Conservation (phyloP, 2,797 vertebrate genomes). For the Acipenser transmontanus region DNA sequence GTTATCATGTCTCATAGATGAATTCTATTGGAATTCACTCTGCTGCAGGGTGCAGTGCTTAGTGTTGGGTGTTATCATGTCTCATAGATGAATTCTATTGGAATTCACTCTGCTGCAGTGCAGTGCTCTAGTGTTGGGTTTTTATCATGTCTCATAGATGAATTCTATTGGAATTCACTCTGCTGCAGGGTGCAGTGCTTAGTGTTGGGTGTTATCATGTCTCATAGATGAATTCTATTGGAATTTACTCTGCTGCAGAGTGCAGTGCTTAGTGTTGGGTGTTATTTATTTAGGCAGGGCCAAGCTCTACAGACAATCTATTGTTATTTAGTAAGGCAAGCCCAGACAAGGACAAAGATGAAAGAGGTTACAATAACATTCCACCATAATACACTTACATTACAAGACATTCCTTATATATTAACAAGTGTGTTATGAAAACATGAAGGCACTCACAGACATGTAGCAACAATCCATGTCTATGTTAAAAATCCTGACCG, state of each 20-base stretch:
- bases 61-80: too few species aligned
- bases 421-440: conserved; percentile 11
- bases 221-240: too few species aligned
- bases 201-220: too few species aligned
- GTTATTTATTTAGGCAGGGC: conserved; percentile 14
- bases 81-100: too few species aligned
- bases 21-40: too few species aligned
- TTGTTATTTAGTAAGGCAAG: background rate
- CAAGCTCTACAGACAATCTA: background rate
- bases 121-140: too few species aligned
- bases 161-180: too few species aligned
- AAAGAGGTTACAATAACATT: background rate
- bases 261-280: background rate
- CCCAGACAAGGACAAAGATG: background rate
- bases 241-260: too few species aligned
- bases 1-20: too few species aligned
- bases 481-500: too few species aligned
- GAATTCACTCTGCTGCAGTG: background rate
- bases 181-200: background rate
- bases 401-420: conserved; percentile 14
- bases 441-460: background rate
- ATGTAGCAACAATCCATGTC: too few species aligned
- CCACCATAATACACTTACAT: conserved; percentile 3
- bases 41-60: background rate
- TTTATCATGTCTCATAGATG: too few species aligned